These are phyloP conservation scores for Melinaea marsaeus DNA, from an alignment of 2,888 invertebrate species.

Conservation along the genomic window DNA sequence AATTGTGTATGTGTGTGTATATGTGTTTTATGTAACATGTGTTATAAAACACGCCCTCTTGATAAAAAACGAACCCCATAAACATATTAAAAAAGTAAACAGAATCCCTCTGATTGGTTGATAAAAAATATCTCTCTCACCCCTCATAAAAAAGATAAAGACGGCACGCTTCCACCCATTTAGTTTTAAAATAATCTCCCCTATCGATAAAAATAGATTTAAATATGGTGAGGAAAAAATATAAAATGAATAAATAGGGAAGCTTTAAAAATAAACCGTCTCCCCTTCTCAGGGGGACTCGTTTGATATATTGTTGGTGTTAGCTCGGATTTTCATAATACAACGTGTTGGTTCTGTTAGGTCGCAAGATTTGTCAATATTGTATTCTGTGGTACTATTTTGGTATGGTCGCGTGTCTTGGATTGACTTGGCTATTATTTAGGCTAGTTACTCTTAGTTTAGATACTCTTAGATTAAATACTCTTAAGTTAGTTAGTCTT, in stretches of 20 bases:
- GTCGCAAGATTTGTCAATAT: conserved; percentile 76
- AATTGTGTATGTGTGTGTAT: background rate
- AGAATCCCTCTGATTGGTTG: conserved; percentile 61
- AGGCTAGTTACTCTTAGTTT: conserved; percentile 45
- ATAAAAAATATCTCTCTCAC: conserved; percentile 26
- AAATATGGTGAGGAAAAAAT: conserved; percentile 65
- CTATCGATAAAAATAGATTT: conserved; percentile 23
- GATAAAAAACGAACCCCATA: conserved; percentile 55
- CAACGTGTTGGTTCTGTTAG: conserved; percentile 73
- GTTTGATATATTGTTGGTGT: conserved; percentile 73
- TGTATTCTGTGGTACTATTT: conserved; percentile 72
- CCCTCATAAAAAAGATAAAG: conserved; percentile 72
- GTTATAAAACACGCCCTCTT: conserved; percentile 46
- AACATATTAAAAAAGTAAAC: conserved; percentile 51
- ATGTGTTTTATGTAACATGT: conserved; percentile 6
- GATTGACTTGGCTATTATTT: conserved; percentile 60
- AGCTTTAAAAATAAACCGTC: conserved; percentile 72
- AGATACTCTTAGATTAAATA: background rate
- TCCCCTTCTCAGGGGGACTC: conserved; percentile 68
- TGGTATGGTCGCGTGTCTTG: conserved; percentile 66
- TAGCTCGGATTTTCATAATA: conserved; percentile 76
- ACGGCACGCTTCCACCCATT: conserved; percentile 65
- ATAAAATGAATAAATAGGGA: conserved; percentile 71
- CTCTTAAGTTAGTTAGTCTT: too few species aligned
- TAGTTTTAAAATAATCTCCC: conserved; percentile 53